A percentile compares a stretch with the other conserved stretches of the same genome.
phyloP scores from a whole-genome alignment of 1,140 invertebrate genomes.

The Uloborus diversus region DNA sequence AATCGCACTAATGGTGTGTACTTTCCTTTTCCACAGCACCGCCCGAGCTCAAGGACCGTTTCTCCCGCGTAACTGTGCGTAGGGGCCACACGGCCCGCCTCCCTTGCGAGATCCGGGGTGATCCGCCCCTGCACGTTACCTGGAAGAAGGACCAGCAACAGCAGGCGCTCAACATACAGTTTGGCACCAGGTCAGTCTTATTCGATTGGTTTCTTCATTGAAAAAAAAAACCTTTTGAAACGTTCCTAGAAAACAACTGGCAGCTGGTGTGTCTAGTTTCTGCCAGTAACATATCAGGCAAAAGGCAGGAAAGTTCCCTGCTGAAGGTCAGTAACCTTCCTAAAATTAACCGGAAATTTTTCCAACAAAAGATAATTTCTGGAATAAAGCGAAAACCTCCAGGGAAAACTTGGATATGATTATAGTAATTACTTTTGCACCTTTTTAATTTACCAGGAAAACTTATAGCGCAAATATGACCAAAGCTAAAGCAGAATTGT shows the following conservation, averaged over 20 bases:
- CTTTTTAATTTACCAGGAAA: no score
- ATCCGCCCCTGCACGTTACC: conserved; percentile 93
- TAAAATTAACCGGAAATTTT: background rate
- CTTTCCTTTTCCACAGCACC: no score
- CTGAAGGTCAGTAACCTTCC: no score
- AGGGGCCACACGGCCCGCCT: conserved; percentile 89
- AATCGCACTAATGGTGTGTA: no score
- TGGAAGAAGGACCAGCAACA: conserved; percentile 71
- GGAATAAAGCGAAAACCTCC: background rate
- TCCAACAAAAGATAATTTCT: background rate
- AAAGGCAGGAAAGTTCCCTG: background rate
- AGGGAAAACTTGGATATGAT: no score
- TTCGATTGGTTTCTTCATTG: background rate
- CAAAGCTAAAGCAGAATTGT: no score
- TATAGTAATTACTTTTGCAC: no score
- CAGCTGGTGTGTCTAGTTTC: no score
- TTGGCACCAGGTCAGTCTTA: conserved; percentile 25
- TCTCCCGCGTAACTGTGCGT: conserved; percentile 88
- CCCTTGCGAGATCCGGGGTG: conserved; percentile 93
- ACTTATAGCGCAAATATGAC: no score
- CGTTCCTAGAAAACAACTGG: background rate
- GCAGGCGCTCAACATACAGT: conserved; percentile 42
- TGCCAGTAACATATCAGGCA: background rate
- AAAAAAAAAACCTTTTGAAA: no score
- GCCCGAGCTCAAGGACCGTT: conserved; percentile 93